Evolutionary conservation across 2,797 vertebrate species (phyloP).

Genomic region (Hydrolagus colliei): DNA sequence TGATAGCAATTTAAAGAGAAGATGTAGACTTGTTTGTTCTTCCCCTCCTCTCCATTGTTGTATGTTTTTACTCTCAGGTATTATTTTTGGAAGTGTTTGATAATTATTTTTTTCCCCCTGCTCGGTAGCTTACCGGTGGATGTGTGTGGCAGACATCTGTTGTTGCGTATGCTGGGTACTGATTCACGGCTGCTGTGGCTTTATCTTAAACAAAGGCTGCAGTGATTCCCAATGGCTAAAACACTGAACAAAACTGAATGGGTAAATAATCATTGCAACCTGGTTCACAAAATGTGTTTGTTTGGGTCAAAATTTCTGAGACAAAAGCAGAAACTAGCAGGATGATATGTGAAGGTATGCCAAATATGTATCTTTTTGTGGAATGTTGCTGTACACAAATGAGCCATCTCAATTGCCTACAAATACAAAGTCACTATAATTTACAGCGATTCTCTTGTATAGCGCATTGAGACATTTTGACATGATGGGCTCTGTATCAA

Average conservation of each 20-base stretch:
- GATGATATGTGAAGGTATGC: too few species aligned
- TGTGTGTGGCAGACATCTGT: slow-evolving; percentile 5
- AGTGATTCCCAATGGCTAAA: slow-evolving; percentile 8
- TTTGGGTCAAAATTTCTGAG: neutral
- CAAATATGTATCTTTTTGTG: neutral
- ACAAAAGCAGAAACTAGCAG: neutral
- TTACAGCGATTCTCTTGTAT: neutral
- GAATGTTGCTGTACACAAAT: neutral
- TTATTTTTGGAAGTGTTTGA: neutral
- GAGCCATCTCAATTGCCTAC: neutral
- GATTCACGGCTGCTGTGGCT: neutral
- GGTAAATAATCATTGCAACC: neutral
- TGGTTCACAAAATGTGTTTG: neutral
- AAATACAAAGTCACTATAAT: neutral
- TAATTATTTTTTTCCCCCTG: neutral
- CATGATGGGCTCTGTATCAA: too few species aligned
- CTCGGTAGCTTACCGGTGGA: neutral
- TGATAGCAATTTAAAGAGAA: neutral
- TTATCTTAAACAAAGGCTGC: neutral
- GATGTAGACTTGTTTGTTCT: neutral
- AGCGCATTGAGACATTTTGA: neutral
- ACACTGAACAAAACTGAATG: neutral
- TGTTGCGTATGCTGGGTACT: neutral
- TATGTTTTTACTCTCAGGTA: slow-evolving; percentile 5
- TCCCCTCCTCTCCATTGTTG: neutral